phyloP scores from a whole-genome alignment of 1,140 invertebrate species.

The Brachionus sp. region DNA sequence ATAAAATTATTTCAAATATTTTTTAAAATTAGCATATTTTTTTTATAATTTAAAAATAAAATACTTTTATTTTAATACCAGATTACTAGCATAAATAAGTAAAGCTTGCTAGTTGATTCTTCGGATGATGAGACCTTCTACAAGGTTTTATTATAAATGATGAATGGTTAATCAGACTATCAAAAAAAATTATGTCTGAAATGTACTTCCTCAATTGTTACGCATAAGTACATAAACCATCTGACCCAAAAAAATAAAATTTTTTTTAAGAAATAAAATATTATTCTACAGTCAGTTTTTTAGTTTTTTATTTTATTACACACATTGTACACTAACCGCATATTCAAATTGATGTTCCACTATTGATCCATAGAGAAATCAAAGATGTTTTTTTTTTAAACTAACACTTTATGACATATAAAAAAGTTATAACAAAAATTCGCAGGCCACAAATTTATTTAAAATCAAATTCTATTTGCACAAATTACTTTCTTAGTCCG shows the following conservation, averaged over 20 bases:
- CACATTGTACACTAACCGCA: too few species aligned
- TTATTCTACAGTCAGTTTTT: too few species aligned
- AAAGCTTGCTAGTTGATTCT: not conserved
- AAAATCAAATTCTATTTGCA: too few species aligned
- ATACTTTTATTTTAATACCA: not conserved
- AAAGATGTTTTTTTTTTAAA: too few species aligned
- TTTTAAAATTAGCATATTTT: not conserved
- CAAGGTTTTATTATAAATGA: constrained; percentile 45
- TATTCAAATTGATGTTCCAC: too few species aligned
- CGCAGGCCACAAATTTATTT: too few species aligned
- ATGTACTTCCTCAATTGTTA: constrained; percentile 43
- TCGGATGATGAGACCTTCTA: constrained; percentile 40
- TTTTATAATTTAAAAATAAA: not conserved
- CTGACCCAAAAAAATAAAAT: not conserved
- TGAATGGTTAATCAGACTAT: constrained; percentile 46
- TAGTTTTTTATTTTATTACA: too few species aligned
- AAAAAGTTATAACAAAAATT: too few species aligned
- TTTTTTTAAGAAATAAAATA: not conserved
- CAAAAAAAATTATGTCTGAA: constrained; percentile 44
- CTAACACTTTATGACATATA: too few species aligned
- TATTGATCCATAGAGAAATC: too few species aligned
- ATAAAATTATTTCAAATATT: not conserved
- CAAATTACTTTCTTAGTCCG: too few species aligned
- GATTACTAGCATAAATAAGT: not conserved
- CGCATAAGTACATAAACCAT: constrained; percentile 46